A percentile compares a stretch with the other conserved stretches of the same genome.
phyloP scores from a whole-genome alignment of 1,140 invertebrate genomes.

The Acyrthosiphon pisum region DNA sequence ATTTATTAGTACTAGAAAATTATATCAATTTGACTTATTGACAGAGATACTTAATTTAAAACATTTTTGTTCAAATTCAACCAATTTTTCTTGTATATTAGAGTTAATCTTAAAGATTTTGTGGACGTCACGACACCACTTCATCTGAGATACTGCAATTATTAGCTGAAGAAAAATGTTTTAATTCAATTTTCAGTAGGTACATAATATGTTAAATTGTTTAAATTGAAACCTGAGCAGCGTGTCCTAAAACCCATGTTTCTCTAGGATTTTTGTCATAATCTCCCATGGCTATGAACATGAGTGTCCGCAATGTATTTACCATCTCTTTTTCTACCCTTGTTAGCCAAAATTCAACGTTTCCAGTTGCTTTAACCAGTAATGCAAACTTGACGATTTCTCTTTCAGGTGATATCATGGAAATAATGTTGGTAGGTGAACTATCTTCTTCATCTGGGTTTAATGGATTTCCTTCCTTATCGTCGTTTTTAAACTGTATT shows the following conservation, averaged over 20 bases:
- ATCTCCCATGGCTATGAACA: conserved; percentile 76
- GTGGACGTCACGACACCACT: conserved; percentile 82
- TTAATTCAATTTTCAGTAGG: not conserved
- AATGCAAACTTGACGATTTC: conserved; percentile 74
- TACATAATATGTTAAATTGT: not conserved
- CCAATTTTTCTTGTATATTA: conserved; percentile 62
- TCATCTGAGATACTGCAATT: conserved; percentile 83
- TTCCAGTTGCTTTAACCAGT: conserved; percentile 78
- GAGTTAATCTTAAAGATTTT: conserved; percentile 67
- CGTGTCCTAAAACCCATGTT: conserved; percentile 70
- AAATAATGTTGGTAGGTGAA: conserved; percentile 77
- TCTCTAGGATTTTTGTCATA: conserved; percentile 67
- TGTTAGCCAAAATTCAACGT: conserved; percentile 87
- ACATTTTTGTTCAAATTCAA: conserved; percentile 41
- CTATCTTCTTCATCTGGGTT: conserved; percentile 53
- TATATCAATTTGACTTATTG: not conserved
- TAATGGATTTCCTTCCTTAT: conserved; percentile 17
- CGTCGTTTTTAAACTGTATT: conserved; percentile 60
- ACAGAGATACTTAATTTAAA: conserved; percentile 34
- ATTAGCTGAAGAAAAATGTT: conserved; percentile 63
- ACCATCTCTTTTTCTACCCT: conserved; percentile 90
- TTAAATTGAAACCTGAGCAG: conserved; percentile 67
- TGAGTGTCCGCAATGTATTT: conserved; percentile 73
- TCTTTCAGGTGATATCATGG: conserved; percentile 86
- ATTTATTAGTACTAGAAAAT: conserved; percentile 65